These are phyloP conservation scores for Pteromalus puparum DNA, from an alignment of 1,140 invertebrate species.

Conservation along the genomic window DNA sequence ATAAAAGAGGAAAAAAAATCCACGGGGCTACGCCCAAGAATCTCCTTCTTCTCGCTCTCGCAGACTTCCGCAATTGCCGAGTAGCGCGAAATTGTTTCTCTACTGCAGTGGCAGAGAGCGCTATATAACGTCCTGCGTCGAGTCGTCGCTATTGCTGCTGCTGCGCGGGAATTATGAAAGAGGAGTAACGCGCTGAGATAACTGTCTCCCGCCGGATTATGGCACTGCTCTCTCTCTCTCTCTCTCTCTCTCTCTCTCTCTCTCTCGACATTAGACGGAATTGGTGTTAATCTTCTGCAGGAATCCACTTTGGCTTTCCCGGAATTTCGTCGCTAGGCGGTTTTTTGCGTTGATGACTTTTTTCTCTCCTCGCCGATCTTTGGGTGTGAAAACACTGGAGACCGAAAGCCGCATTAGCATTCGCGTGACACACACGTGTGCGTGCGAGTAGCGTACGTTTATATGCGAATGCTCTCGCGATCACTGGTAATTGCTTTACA, in stretches of 20 bases:
- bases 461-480: no score
- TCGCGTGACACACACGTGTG: not conserved
- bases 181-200: not conserved
- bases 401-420: not conserved
- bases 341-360: no score
- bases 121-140: not conserved
- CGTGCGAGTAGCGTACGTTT: no score
- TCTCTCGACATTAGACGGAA: conserved; percentile 30
- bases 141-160: no score
- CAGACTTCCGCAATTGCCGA: conserved; percentile 16
- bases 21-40: conserved; percentile 30
- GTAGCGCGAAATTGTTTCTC: conserved; percentile 13
- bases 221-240: conserved; percentile 9
- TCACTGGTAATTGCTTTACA: not conserved
- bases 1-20: not conserved
- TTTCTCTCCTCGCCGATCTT: no score
- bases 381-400: no score
- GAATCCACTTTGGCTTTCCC: conserved; percentile 30
- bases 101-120: no score
- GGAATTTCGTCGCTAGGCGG: conserved; percentile 5
- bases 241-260: no score
- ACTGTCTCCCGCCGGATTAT: conserved; percentile 18
- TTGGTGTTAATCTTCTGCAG: conserved; percentile 37
- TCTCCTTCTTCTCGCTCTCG: not conserved
- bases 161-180: conserved; percentile 3